phyloP scores from a whole-genome alignment of 1,140 invertebrate genomes.

The Neodiprion fabricii region DNA sequence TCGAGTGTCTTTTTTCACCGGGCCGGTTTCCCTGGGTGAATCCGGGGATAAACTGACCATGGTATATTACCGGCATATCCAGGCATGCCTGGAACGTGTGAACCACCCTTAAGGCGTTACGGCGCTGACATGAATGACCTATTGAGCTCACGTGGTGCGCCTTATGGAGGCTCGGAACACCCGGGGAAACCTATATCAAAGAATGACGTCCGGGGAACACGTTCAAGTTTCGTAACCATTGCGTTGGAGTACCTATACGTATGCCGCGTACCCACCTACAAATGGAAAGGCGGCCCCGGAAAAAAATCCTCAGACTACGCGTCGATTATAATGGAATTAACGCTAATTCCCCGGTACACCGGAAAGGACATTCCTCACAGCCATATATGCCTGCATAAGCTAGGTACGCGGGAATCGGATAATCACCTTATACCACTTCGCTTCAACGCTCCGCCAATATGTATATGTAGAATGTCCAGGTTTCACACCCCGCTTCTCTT shows the following conservation, averaged over 20 bases:
- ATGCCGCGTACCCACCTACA: too few relatives aligned
- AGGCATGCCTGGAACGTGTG: neutral
- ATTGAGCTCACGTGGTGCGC: neutral
- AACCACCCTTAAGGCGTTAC: neutral
- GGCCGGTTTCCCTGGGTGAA: too few relatives aligned
- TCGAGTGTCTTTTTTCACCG: too few relatives aligned
- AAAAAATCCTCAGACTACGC: too few relatives aligned
- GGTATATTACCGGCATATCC: neutral
- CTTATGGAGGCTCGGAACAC: neutral
- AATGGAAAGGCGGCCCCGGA: too few relatives aligned
- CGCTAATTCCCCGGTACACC: too few relatives aligned
- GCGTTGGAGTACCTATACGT: too few relatives aligned
- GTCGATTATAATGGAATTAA: too few relatives aligned
- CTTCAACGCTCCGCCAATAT: too few relatives aligned
- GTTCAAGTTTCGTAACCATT: too few relatives aligned
- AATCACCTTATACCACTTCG: neutral
- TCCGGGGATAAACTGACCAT: neutral
- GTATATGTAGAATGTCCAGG: neutral
- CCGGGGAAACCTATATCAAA: neutral
- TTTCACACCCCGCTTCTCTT: neutral
- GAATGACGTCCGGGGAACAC: too few relatives aligned
- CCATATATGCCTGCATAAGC: neutral
- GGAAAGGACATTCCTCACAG: too few relatives aligned
- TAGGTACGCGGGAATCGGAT: neutral
- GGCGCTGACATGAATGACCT: neutral